Evolutionary conservation across 2,113 vertebrate genomes (phyloP), one percentile per base, ranked within the genome.

Genomic region (Tragulus kanchil): DNA sequence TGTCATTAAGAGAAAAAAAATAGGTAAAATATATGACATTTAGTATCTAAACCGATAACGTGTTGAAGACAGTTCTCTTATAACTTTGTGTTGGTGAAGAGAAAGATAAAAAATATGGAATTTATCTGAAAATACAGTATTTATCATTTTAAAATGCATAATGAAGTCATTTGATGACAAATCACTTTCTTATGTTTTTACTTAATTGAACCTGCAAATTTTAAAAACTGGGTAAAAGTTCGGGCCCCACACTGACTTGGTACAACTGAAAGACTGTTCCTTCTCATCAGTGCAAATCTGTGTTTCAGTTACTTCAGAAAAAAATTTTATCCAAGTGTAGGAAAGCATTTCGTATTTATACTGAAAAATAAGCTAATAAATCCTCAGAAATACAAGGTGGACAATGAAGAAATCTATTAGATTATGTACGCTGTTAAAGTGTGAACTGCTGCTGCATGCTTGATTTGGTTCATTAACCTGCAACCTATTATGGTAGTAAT

Each of bases 281-380:
- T 92, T 52, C 45, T 3, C 90, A 58, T n/a, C 6, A 0, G 73
- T 64, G 15, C 15, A 89, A 96, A 89, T 90, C 64, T 97, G 71
- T 94, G 71, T 65, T 97, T 23, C 28, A 65, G 0, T 85, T 97
- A 87, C 56, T 94, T 94, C 75, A 96, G 42, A n/a, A 64, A 82
- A 97, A 95, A 97, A 52, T 26, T 56, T 77, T 96, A 15, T 78
- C 48, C 86, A 94, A 67, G 16, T 65, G 5, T 87, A 85, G 65
- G 56, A 89, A 97, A 90, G 52, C 21, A 75, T 92, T 94, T 82
- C 42, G 15, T 91, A 36, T 75, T 73, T 61, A 50, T 81, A 69
- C 75, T 73, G 84, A 92, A 90, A 96, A 94, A 92, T 79, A 95
- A 59, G 50, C 42, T 79, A 82, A 26, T 90, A 90, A 93, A 59